A percentile compares a stretch with the other conserved stretches of the same genome.
Conservation (phyloP, 2,797 vertebrate species). For the Coranthus polyacanthus region DNA sequence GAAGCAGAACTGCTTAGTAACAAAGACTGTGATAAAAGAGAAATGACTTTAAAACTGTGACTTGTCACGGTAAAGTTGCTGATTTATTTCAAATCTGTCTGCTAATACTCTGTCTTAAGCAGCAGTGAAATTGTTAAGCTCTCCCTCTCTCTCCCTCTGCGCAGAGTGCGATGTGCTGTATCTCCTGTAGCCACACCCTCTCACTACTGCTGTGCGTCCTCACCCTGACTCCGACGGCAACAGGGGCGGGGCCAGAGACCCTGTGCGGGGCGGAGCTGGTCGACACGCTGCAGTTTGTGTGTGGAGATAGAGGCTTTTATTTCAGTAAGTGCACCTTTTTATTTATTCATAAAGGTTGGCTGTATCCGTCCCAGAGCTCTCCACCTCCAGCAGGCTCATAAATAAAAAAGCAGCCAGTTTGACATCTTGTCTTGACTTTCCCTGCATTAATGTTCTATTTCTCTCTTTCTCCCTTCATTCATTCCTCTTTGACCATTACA, state of each 20-base stretch:
- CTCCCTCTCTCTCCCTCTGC: slow-evolving; percentile 50
- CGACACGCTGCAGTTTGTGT: slow-evolving; percentile 99
- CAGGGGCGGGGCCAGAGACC: slow-evolving; percentile 92
- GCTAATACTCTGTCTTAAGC: slow-evolving; percentile 40
- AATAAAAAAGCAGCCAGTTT: slow-evolving; percentile 84
- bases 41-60: neutral
- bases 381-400: slow-evolving; percentile 80
- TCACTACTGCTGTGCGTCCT: slow-evolving; percentile 97
- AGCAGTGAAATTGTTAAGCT: slow-evolving; percentile 32
- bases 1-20: neutral
- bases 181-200: slow-evolving; percentile 93
- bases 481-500: slow-evolving; percentile 30
- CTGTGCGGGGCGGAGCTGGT: slow-evolving; percentile 99
- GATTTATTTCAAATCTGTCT: neutral
- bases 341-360: slow-evolving; percentile 88
- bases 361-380: slow-evolving; percentile 79
- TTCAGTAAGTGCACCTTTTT: slow-evolving; percentile 97
- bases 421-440: slow-evolving; percentile 77
- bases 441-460: slow-evolving; percentile 48
- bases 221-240: slow-evolving; percentile 91
- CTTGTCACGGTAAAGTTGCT: neutral
- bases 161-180: slow-evolving; percentile 94
- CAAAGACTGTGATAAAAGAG: neutral
- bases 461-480: slow-evolving; percentile 54
- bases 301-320: slow-evolving; percentile 99